A percentile compares a stretch with the other conserved stretches of the same genome.
These are phyloP conservation scores for Furnarius figulus DNA, from an alignment of 2,113 vertebrate species.

Conservation along the genomic window DNA sequence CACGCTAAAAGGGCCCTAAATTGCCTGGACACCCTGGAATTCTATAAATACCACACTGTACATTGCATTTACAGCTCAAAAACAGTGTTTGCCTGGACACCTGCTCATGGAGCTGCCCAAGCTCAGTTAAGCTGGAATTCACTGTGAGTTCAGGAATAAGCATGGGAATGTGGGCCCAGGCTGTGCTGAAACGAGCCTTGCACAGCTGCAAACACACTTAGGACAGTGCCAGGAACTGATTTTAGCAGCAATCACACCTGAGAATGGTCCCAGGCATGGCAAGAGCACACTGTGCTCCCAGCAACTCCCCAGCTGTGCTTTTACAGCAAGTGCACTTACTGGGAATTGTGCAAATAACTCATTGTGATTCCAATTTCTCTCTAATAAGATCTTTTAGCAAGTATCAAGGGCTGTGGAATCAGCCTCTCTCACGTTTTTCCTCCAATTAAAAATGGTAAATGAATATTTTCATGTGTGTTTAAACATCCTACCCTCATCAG, in stretches of 20 bases:
- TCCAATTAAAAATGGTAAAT: background rate
- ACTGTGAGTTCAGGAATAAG: background rate
- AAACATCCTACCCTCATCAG: background rate
- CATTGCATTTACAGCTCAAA: background rate
- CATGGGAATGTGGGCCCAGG: background rate
- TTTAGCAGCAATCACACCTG: background rate
- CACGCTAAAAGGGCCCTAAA: background rate
- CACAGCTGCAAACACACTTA: background rate
- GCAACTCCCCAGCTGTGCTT: background rate
- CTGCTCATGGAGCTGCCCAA: background rate
- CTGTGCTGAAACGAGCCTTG: no score
- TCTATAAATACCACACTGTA: background rate
- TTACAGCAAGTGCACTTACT: background rate
- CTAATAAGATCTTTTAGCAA: background rate
- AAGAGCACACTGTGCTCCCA: background rate
- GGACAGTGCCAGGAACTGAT: background rate
- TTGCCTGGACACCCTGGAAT: background rate
- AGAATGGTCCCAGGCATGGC: background rate
- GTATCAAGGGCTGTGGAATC: background rate
- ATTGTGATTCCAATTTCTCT: background rate
- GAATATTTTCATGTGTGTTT: background rate
- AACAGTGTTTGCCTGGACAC: background rate
- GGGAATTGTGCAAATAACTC: background rate
- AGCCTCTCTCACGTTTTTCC: background rate
- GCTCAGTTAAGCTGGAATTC: background rate